phyloP scores from a whole-genome alignment of 1,140 invertebrate genomes.

The Atta cephalotes region DNA sequence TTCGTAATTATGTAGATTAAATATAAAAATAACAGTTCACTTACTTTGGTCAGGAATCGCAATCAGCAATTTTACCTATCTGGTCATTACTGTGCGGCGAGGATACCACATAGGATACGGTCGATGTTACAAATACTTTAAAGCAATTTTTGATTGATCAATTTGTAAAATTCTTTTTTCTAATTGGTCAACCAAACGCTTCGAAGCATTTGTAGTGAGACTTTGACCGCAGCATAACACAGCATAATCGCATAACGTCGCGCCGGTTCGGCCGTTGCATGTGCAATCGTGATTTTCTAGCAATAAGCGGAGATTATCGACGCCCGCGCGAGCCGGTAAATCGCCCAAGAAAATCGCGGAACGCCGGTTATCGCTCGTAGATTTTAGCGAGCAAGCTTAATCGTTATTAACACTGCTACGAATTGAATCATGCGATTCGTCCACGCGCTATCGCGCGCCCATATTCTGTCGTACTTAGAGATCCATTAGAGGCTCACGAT shows the following conservation, averaged over 20 bases:
- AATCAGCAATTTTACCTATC: background rate
- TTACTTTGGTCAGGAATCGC: background rate
- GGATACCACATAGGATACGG: background rate
- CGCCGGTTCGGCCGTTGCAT: conserved; percentile 4
- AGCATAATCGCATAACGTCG: background rate
- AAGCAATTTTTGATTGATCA: too few species aligned
- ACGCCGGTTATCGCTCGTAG: conserved; percentile 42
- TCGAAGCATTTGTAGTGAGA: too few species aligned
- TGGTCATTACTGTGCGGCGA: background rate
- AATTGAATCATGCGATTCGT: conserved; percentile 43
- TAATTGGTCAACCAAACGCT: too few species aligned
- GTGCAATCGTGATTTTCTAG: conserved; percentile 57
- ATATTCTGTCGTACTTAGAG: conserved; percentile 28
- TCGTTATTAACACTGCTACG: conserved; percentile 40
- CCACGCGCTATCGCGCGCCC: conserved; percentile 30
- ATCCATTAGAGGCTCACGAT: conserved; percentile 1
- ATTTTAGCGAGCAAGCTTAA: conserved; percentile 50
- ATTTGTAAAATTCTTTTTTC: too few species aligned
- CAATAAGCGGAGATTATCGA: conserved; percentile 58
- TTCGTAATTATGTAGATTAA: background rate
- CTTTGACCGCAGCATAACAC: too few species aligned
- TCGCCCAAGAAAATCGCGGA: conserved; percentile 8
- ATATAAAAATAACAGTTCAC: background rate
- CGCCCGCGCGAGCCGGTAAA: conserved; percentile 13
- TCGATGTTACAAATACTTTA: too few species aligned